Evolutionary conservation across 2,797 vertebrate genomes (phyloP), one percentile per base, ranked within the genome.

Genomic region (Gymnothorax reevesii): DNA sequence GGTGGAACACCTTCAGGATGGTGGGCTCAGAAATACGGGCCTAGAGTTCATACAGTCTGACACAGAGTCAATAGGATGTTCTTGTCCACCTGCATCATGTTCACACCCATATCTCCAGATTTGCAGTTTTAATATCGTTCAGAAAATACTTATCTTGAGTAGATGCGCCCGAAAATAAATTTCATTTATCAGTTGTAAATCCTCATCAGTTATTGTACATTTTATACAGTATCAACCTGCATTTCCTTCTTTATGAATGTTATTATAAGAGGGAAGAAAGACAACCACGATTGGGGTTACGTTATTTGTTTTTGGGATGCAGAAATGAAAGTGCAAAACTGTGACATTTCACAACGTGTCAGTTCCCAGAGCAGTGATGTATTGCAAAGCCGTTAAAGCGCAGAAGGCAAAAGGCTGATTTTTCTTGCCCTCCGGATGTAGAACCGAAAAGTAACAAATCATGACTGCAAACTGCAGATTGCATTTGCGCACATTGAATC

Each of bases 391-490:
- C 3, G 66, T 84, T 66, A 86, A 60, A 83, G 73, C 59, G 55
- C 52, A 75, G 55, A 86, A 85, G 59, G n/a, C 49, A 71, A 42
- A 42, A 42, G 33, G 33, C 27, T 27, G 75, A 77, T 84, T 84
- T 89, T 57, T 55, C 64, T 22, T 85, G 42, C 87, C 64, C 62
- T 85, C 57, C 54, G 85, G 87, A 87, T 82, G 71, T 84, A 33
- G 82, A 86, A 86, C n/a, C 55, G 10, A 42, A 59, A 82, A 84
- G 25, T 60, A 62, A 73, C 52, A 52, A 42, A 7, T 77, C 33
- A 49, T 13, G 79, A 59, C 59, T 86, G 64, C 49, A 62, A 80
- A 86, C 59, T 77, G 60, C 82, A 75, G n/a, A 82, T 64, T 20
- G 12, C 71, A 59, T 88, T 85, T 73, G 85, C 49, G 12, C 82